Base-by-base conservation (phyloP, 2,113 vertebrate genomes). In the Crypturellus undulatus region DNA sequence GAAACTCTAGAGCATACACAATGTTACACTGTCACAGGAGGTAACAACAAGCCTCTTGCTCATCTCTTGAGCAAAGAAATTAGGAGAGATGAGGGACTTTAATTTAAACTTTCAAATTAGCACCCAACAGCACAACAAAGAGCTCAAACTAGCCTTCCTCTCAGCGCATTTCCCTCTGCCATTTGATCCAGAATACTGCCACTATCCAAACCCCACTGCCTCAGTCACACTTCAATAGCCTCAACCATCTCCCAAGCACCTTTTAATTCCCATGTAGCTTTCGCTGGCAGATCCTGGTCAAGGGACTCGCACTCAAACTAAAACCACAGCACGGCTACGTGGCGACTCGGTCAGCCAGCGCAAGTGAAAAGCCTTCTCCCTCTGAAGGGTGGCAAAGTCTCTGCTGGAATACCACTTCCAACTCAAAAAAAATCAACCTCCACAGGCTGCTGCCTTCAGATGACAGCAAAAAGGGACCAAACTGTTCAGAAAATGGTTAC, bases 291-390 rank as follows among this genome's bases (percentile, higher is more conserved):
- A 54, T 38, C 45, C 9, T 36, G 43, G 14, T 2, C 12, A 67
- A 70, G 21, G 30, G 40, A 36, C 62, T 54, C 25, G 3, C 20
- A 2, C 36, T 40, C 30, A 38, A 71, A 32, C 30, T 42, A 18
- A 26, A 9, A 77, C 17, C 10, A 16, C 20, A 64, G 51, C 2
- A 8, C 0, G 1, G 54, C 38, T 34, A 11, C 5, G 6, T 3
- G 17, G 25, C 0, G 5, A 16, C 28, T 19, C n/a, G n/a, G n/a
- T n/a, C 67, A 72, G 69, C 22, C 84, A 79, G 18, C 52, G 13
- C 8, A 4, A 60, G 15, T 5, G 6, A 34, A 45, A 79, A 72
- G 2, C 65, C 68, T 42, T 14, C 71, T 77, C 51, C 0, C 9
- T n/a, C 0, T 2, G 21, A 38, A 30, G 32, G 69, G 79, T 32